A percentile compares a stretch with the other conserved stretches of the same genome.
These are phyloP conservation scores for Nemotelus nigrinus DNA, from an alignment of 2,888 invertebrate species.

Conservation along the genomic window DNA sequence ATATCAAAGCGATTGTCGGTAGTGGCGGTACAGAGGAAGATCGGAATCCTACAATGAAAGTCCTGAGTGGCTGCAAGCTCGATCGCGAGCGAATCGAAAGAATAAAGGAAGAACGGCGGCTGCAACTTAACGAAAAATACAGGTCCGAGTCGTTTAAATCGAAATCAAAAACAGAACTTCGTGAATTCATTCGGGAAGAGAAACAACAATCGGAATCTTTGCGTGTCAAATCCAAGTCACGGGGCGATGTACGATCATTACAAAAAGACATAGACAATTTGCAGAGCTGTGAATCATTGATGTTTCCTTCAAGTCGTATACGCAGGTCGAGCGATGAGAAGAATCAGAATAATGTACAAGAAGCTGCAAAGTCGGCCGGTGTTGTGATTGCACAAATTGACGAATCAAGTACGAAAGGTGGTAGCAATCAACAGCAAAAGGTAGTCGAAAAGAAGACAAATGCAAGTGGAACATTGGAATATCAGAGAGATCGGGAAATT, in stretches of 20 bases:
- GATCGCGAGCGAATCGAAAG: conserved; percentile 87
- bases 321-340: conserved; percentile 65
- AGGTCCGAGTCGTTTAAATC: conserved; percentile 80
- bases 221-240: conserved; percentile 63
- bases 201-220: conserved; percentile 60
- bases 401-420: conserved; percentile 14
- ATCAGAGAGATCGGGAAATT: conserved; percentile 55
- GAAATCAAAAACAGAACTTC: conserved; percentile 64
- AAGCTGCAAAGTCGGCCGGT: not conserved
- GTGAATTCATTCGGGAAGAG: conserved; percentile 58
- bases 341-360: conserved; percentile 63
- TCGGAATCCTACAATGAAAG: conserved; percentile 59
- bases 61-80: conserved; percentile 69
- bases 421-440: conserved; percentile 45
- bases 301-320: conserved; percentile 53
- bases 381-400: conserved; percentile 27
- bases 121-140: conserved; percentile 85
- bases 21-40: conserved; percentile 53
- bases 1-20: conserved; percentile 22
- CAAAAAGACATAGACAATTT: conserved; percentile 63
- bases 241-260: conserved; percentile 60
- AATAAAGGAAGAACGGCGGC: conserved; percentile 90
- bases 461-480: conserved; percentile 49
- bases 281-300: conserved; percentile 36
- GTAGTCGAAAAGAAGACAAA: conserved; percentile 56